A percentile compares a stretch with the other conserved stretches of the same genome.
phyloP scores from a whole-genome alignment of 2,797 vertebrate species.

The Orestias chungarensis region DNA sequence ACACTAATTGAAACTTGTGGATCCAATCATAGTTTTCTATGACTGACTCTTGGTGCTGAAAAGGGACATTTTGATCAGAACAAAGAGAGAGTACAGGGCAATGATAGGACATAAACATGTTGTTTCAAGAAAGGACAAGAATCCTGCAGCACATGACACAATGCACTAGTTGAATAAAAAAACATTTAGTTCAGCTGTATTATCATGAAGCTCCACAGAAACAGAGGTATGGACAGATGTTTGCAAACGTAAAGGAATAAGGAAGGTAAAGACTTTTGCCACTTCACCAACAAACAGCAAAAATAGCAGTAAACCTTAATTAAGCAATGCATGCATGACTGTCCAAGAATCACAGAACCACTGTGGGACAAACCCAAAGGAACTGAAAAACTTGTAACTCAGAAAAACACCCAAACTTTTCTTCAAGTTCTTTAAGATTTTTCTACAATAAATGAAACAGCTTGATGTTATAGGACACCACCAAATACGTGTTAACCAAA shows the following conservation, averaged over 20 bases:
- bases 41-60: background rate
- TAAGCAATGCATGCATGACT: background rate
- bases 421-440: background rate
- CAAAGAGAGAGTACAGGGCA: background rate
- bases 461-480: background rate
- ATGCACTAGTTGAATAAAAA: background rate
- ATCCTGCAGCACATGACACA: background rate
- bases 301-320: background rate
- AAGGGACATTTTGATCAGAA: background rate
- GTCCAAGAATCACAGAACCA: conserved; percentile 1
- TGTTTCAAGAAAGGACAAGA: background rate
- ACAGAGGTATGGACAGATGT: background rate
- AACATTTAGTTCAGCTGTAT: background rate
- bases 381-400: background rate
- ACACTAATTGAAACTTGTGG: background rate
- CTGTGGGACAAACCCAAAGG: background rate
- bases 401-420: background rate
- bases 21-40: background rate
- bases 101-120: background rate
- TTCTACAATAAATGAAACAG: background rate
- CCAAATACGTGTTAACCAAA: background rate
- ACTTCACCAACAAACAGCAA: background rate
- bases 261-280: background rate
- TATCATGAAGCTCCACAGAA: background rate
- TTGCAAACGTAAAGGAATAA: background rate